Evolutionary conservation across 1,140 invertebrate genomes (phyloP).

Genomic region (Hycleus phaleratus): DNA sequence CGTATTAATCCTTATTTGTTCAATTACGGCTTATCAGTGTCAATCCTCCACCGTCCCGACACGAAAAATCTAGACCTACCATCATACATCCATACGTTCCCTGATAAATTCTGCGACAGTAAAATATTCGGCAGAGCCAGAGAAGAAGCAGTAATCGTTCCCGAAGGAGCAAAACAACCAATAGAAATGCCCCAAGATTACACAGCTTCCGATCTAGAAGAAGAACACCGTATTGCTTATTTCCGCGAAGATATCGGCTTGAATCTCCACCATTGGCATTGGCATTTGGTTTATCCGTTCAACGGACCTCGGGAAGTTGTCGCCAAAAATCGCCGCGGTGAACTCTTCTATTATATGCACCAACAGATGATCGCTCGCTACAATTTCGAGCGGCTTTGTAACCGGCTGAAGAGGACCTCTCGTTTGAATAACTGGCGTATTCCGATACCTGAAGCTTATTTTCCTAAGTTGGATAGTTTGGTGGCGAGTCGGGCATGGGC

Average conservation of each 20-base stretch:
- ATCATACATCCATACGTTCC: conserved; percentile 62
- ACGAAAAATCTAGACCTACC: conserved; percentile 64
- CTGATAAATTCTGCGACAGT: conserved; percentile 69
- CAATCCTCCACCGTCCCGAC: conserved; percentile 64
- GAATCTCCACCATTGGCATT: conserved; percentile 79
- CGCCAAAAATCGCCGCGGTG: conserved; percentile 61
- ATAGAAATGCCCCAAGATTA: conserved; percentile 64
- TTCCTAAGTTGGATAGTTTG: conserved; percentile 62
- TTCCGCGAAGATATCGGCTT: conserved; percentile 67
- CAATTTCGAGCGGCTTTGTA: conserved; percentile 61
- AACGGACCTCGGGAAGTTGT: conserved; percentile 53
- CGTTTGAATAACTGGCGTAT: conserved; percentile 52
- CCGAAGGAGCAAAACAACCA: conserved; percentile 53
- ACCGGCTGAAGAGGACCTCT: conserved; percentile 49
- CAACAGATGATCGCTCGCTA: conserved; percentile 65
- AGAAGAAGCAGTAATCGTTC: conserved; percentile 60
- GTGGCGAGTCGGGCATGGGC: conserved; percentile 57
- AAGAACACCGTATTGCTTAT: conserved; percentile 67
- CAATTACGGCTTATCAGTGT: conserved; percentile 68
- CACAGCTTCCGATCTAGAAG: conserved; percentile 63
- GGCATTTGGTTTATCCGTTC: conserved; percentile 73
- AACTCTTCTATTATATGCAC: conserved; percentile 75
- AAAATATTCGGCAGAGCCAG: conserved; percentile 58
- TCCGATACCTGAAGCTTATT: conserved; percentile 60
- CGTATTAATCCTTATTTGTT: conserved; percentile 70